Conservation (phyloP, 2,113 vertebrate genomes). For the Syngnathus floridae region DNA sequence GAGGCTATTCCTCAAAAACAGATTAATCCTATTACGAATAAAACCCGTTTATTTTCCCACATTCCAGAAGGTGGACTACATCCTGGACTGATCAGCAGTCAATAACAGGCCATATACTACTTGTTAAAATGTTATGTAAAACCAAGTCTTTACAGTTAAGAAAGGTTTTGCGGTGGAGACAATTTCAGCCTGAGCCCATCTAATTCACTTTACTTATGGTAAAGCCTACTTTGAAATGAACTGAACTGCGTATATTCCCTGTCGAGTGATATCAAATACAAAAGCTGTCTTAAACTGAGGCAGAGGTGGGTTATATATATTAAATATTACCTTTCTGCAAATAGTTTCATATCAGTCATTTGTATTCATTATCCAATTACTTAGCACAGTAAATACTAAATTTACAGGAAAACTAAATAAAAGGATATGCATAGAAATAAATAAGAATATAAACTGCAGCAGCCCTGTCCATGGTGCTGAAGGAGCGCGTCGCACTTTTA, state of each 20-base stretch:
- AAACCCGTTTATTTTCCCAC: neutral
- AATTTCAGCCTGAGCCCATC: too few relatives aligned
- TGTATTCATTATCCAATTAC: neutral
- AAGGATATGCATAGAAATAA: neutral
- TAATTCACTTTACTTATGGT: too few relatives aligned
- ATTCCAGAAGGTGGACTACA: neutral
- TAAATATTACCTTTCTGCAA: neutral
- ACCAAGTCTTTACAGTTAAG: too few relatives aligned
- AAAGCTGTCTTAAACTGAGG: too few relatives aligned
- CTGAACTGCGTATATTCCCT: too few relatives aligned
- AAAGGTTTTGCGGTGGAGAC: too few relatives aligned
- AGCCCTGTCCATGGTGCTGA: slow-evolving; percentile 70
- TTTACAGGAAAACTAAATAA: neutral
- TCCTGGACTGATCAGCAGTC: neutral
- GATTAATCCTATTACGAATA: neutral
- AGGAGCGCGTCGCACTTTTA: slow-evolving; percentile 1
- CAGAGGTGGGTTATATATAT: too few relatives aligned
- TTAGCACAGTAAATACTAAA: neutral
- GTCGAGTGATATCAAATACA: too few relatives aligned
- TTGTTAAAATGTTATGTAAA: neutral
- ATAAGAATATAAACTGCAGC: neutral
- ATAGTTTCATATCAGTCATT: neutral
- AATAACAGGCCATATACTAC: neutral
- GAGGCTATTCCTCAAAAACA: neutral
- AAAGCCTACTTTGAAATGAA: too few relatives aligned